These are phyloP conservation scores for Alexandromys fortis DNA, from an alignment of 2,113 vertebrate species.

Conservation along the genomic window DNA sequence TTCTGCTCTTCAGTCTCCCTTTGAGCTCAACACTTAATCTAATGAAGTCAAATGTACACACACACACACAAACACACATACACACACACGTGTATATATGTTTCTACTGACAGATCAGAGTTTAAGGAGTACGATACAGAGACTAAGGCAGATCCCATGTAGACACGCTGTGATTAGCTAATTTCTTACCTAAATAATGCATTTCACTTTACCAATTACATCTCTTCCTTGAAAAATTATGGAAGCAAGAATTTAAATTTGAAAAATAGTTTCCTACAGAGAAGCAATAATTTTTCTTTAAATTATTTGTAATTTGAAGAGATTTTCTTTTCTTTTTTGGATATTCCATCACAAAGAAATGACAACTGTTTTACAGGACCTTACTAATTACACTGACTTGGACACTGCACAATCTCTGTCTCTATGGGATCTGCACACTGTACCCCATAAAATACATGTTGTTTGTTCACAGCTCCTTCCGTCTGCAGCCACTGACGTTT, in stretches of 20 bases:
- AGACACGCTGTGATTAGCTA: not conserved
- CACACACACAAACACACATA: not conserved
- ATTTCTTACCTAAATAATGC: not conserved
- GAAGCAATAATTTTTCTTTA: not conserved
- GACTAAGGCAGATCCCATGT: not conserved
- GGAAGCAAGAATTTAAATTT: constrained; percentile 1
- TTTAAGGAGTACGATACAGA: not conserved
- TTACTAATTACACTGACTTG: not conserved
- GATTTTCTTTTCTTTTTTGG: not conserved
- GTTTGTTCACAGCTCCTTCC: not conserved
- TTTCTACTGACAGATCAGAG: not conserved
- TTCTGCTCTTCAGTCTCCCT: not conserved
- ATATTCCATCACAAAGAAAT: not conserved
- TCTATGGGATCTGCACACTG: not conserved
- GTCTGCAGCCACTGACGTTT: not conserved
- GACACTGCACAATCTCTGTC: not conserved
- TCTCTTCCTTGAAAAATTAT: not conserved
- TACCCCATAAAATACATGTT: not conserved
- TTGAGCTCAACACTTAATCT: not conserved
- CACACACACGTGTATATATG: too few species aligned
- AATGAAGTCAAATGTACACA: not conserved
- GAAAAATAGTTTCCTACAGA: not conserved
- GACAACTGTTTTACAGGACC: not conserved
- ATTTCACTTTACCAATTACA: not conserved
- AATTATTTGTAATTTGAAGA: not conserved